Conservation (phyloP, 35 echinoderm and acorn worm species). For the Amphiura filiformis region DNA sequence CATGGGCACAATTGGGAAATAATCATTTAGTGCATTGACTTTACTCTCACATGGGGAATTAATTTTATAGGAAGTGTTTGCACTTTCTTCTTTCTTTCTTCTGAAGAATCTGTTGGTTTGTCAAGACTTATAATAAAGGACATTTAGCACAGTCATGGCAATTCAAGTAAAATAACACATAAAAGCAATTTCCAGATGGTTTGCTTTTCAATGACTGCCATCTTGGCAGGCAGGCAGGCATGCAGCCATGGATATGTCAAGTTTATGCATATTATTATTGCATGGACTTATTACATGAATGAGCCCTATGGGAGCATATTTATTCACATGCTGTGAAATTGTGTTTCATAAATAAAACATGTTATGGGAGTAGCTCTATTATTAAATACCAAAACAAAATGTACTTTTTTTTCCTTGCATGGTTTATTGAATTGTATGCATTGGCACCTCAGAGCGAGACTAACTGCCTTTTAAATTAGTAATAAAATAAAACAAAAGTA, state of each 20-base stretch:
- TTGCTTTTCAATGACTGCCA: neutral
- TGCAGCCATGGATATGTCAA: too few relatives aligned
- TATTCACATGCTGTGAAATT: neutral
- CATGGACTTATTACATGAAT: neutral
- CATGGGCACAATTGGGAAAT: neutral
- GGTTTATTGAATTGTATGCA: too few relatives aligned
- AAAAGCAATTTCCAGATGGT: neutral
- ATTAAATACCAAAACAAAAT: too few relatives aligned
- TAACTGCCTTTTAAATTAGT: too few relatives aligned
- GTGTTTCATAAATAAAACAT: neutral
- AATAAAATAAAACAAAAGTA: too few relatives aligned
- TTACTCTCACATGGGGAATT: conserved; percentile 1
- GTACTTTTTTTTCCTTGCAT: too few relatives aligned
- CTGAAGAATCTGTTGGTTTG: neutral
- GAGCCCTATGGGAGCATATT: neutral
- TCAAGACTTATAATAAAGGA: neutral
- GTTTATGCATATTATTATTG: neutral
- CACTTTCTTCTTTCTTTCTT: neutral
- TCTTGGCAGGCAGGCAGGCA: neutral
- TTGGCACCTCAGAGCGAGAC: too few relatives aligned
- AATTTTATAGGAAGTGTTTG: neutral
- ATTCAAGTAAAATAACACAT: neutral
- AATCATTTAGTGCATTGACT: conserved; percentile 10
- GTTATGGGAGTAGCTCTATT: neutral
- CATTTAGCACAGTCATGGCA: neutral